Conservation (phyloP, 2,888 invertebrate genomes). For the Graphium colonna region DNA sequence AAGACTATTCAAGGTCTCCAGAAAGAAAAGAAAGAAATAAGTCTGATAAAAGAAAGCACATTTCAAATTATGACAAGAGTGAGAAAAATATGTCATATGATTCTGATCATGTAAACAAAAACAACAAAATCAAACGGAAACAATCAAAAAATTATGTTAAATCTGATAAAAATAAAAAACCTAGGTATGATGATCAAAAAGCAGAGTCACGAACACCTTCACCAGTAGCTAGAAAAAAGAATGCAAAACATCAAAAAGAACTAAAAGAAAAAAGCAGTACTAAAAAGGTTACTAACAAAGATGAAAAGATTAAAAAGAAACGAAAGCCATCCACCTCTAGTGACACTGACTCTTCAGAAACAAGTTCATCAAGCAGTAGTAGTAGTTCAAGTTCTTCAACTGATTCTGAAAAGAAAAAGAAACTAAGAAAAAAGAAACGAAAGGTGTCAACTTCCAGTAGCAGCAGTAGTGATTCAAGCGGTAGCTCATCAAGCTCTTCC, state of each 20-base stretch:
- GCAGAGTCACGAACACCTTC: conserved; percentile 32
- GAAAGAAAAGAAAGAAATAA: conserved; percentile 22
- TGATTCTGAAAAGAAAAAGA: conserved; percentile 54
- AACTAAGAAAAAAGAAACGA: conserved; percentile 44
- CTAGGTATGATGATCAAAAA: conserved; percentile 23
- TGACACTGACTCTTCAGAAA: conserved; percentile 53
- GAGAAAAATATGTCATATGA: conserved; percentile 12
- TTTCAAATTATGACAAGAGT: conserved; percentile 2
- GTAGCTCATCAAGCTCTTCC: conserved; percentile 52
- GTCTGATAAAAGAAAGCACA: conserved; percentile 15
- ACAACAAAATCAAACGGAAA: conserved; percentile 20
- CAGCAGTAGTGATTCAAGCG: conserved; percentile 43
- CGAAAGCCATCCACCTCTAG: conserved; percentile 62
- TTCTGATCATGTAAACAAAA: conserved; percentile 18
- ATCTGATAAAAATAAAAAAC: conserved; percentile 26
- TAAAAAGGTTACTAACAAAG: conserved; percentile 33
- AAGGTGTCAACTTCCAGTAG: conserved; percentile 57
- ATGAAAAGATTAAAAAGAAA: conserved; percentile 34
- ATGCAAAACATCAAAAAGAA: conserved; percentile 23
- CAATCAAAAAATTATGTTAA: conserved; percentile 19
- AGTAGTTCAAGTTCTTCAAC: conserved; percentile 61
- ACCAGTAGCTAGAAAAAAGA: conserved; percentile 31
- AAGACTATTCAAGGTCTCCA: conserved; percentile 23
- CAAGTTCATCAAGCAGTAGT: conserved; percentile 57
- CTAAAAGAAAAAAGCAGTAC: conserved; percentile 29